Percentiles rank a stretch among this genome's conserved stretches.
phyloP scores from a whole-genome alignment of 2,797 vertebrate genomes.

The Caiman crocodilus region DNA sequence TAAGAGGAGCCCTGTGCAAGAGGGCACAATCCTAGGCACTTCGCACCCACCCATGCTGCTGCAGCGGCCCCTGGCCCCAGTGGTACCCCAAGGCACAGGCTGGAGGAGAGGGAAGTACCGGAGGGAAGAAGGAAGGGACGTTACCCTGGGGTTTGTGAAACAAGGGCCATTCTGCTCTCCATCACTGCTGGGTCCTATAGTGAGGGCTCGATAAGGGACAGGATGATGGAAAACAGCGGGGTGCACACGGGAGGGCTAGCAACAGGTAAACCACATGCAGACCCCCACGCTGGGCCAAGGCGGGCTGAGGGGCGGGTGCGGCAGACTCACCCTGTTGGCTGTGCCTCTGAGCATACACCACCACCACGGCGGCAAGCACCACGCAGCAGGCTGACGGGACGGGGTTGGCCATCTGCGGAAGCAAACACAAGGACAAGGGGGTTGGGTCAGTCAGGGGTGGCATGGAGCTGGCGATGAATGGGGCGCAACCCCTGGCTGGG shows the following conservation, averaged over 20 bases:
- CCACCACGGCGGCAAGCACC: conserved; percentile 90
- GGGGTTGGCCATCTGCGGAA: conserved; percentile 94
- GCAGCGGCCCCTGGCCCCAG: not conserved
- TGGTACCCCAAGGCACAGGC: not conserved
- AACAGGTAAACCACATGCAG: not conserved
- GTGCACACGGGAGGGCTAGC: no score
- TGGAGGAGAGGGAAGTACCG: no score
- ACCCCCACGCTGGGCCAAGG: not conserved
- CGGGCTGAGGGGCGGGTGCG: not conserved
- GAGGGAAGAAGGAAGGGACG: no score
- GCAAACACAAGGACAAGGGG: conserved; percentile 58
- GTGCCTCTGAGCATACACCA: conserved; percentile 93
- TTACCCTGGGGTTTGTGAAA: no score
- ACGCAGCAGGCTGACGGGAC: conserved; percentile 93
- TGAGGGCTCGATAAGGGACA: no score
- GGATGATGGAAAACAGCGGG: no score
- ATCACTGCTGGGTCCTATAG: no score
- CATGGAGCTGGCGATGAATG: not conserved
- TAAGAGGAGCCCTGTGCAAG: no score
- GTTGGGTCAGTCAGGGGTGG: conserved; percentile 15
- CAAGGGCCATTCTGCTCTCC: no score
- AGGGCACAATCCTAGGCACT: no score
- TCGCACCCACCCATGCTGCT: no score
- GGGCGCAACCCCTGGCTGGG: no score
- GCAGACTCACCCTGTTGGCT: conserved; percentile 92